Base-by-base conservation (phyloP, 2,113 vertebrate genomes). In the Archilochus colubris region DNA sequence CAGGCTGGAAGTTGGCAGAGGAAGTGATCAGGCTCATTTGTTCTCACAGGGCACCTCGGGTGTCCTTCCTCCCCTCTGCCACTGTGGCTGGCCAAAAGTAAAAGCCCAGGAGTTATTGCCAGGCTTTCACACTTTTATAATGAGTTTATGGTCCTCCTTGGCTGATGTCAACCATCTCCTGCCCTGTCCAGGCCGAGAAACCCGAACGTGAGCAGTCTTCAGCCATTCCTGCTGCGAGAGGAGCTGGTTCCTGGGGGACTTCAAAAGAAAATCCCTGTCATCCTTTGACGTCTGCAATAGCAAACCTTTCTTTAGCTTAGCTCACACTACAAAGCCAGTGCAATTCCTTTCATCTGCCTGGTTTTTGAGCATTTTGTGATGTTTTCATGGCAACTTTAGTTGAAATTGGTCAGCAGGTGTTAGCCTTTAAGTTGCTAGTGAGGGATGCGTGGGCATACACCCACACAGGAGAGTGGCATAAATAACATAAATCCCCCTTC, bases 381-480 rank as follows among this genome's bases (percentile, higher is more conserved):
- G 2, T 73, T 89, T 68, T 70, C 64, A 58, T 7, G 22, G 14
- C 15, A 73, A 66, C 18, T 53, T 73, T 63, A 62, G 43, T 5
- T 28, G 54, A 89, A 72, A 31, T 21, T 27, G 53, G 27, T 31
- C 62, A 36, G 23, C 8, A 64, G 10, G 17, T 30, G 19, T 63
- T 68, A 63, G 66, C 66, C 51, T 27, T 33, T 38, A 61, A 55
- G 27, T 22, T 36, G 43, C 70, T 57, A 9, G 48, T 30, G 53
- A 76, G 40, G 36, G 51, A 24, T 40, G 51, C 1, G 6, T 4
- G n/a, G 59, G 6, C 70, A 46, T 0, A 0, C 10, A 30, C 46
- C 28, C 31, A 22, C 31, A 33, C 23, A 54, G 50, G n/a, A 58
- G 43, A 79, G 40, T 67, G 76, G 46, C 8, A 22, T 15, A 57